Evolutionary conservation across 2,888 invertebrate genomes (phyloP), one percentile per base, ranked within the genome.

Genomic region (Nemurella pictetii): DNA sequence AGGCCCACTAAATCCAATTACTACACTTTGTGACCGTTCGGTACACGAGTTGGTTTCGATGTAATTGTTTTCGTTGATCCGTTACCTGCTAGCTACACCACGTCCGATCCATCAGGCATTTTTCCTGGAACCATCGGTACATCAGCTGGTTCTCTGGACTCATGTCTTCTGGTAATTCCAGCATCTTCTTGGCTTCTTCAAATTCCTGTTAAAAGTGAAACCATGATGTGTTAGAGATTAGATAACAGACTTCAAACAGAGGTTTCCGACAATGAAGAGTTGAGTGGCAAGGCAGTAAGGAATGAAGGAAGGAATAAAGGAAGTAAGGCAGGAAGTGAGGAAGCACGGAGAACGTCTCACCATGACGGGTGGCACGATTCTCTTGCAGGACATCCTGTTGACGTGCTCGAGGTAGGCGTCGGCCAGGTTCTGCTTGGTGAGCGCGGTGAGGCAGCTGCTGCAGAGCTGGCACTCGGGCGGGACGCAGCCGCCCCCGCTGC

Each of bases 61-160:
- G n/a, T n/a, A n/a, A n/a, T n/a, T n/a, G n/a, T n/a, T n/a, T n/a
- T n/a, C n/a, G n/a, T n/a, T n/a, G n/a, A n/a, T n/a, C n/a, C n/a
- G n/a, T n/a, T n/a, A n/a, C n/a, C n/a, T n/a, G n/a, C n/a, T n/a
- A 85, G 20, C 36, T 90, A 89, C 98, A 98, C 96, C 97, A 98
- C 35, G 94, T 92, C 2, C 90, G 87, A 88, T 98, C 97, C 86
- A 93, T 91, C 87, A 94, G 91, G 89, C 98, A 99, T 91, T 98
- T 98, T 82, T 96, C 97, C 90, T 95, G 93, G 90, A 95, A 97
- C 98, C 98, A 99, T 86, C 94, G 90, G 83, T 94, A 92, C 89
- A 97, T 94, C 86, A 96, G 91, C 89, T 94, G 93, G 90, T 98
- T 98, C 87, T 91, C 93, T 77, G 92, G 89, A 4, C 94, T 93